Base-by-base conservation (phyloP, 2,113 vertebrate genomes). In the Prochilodus magdalenae region DNA sequence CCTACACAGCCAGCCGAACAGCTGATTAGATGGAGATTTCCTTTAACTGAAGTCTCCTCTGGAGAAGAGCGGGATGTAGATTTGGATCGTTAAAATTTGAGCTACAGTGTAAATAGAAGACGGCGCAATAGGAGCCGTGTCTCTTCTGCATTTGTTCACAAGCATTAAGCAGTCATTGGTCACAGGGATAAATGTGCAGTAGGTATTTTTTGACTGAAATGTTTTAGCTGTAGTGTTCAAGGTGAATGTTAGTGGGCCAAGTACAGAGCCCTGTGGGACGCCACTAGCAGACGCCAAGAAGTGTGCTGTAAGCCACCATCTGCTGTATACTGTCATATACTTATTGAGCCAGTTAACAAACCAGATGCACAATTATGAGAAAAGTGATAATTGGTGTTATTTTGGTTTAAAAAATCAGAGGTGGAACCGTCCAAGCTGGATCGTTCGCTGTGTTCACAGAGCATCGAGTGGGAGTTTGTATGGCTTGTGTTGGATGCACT, bases 291-390 rank as follows among this genome's bases (percentile, higher is more conserved):
- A 77, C 44, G 22, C 3, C 65, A 63, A 76, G 26, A 47, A 47
- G 11, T 30, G 44, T 66, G 20, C 29, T 29, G 8, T 66, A 66
- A 77, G 51, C 62, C 26, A n/a, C 60, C 75, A 66, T 77, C 75
- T 77, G 75, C 47, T 66, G 20, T 66, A 15, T 26, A 65, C 75
- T 5, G 15, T 27, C 44, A 30, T 40, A 49, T 26, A 66, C 16
- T 51, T 49, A 1, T 60, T 1, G n/a, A 60, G 57, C 57, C 57
- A 26, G 57, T 24, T 22, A 40, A 27, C 75, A 6, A 49, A 77
- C 47, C 26, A 66, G 44, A 65, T 77, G 75, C 60, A 4, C 24
- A n/a, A n/a, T 51, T 49, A 30, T 30, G 53, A 29, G 16, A 30
- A 26, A 44, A 26, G n/a, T 16, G 40, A 59, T 15, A 74, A 62